Evolutionary conservation across 2,888 invertebrate species (phyloP).

Genomic region (Hydropsyche betteni): DNA sequence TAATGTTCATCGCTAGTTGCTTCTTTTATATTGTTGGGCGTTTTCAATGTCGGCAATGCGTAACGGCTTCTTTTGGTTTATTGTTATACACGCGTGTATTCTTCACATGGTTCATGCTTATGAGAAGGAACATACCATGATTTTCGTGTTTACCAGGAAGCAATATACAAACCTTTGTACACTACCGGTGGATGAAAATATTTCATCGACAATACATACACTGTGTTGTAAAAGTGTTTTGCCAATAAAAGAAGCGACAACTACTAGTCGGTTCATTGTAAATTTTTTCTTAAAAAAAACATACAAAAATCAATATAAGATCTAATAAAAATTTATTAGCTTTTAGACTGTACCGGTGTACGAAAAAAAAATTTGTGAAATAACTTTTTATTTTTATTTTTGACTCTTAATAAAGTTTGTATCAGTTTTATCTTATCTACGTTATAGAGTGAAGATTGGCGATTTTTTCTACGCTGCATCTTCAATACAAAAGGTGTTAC

Average conservation of each 20-base stretch:
- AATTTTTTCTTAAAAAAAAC: too few relatives aligned
- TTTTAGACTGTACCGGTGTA: too few relatives aligned
- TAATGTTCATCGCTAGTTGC: too few relatives aligned
- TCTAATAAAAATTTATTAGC: too few relatives aligned
- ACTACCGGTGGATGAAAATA: too few relatives aligned
- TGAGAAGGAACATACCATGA: constrained; percentile 46
- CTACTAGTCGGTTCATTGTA: too few relatives aligned
- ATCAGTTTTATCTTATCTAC: constrained; percentile 11
- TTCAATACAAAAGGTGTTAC: constrained; percentile 18
- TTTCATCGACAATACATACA: too few relatives aligned
- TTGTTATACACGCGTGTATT: too few relatives aligned
- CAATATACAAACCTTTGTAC: constrained; percentile 36
- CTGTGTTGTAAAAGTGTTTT: too few relatives aligned
- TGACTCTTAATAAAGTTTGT: constrained; percentile 16
- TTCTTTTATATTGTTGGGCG: constrained; percentile 11
- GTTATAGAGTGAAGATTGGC: constrained; percentile 1
- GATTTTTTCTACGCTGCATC: constrained; percentile 18
- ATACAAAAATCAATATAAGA: too few relatives aligned
- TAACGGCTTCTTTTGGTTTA: constrained; percentile 25
- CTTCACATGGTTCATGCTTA: constrained; percentile 11
- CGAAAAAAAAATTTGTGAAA: background rate
- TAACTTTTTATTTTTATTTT: constrained; percentile 13
- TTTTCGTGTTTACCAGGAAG: constrained; percentile 51
- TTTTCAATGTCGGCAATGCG: constrained; percentile 17
- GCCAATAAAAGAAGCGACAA: too few relatives aligned